These are phyloP conservation scores for Avahi laniger DNA, from an alignment of 2,797 vertebrate species.

Conservation along the genomic window DNA sequence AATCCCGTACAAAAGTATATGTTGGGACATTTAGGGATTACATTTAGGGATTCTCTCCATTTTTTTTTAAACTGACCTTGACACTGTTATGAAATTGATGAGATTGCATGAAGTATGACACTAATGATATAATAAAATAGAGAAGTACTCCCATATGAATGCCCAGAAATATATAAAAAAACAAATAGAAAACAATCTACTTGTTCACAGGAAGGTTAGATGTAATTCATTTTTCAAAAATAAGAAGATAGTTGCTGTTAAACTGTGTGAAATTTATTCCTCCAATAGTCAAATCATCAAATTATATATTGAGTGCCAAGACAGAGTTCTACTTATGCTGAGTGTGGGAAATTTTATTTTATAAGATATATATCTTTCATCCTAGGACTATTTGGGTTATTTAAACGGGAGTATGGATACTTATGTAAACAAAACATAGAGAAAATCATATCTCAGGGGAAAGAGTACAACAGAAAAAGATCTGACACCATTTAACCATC, in stretches of 20 bases:
- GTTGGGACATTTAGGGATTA: background rate
- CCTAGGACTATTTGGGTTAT: background rate
- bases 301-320: background rate
- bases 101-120: background rate
- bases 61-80: background rate
- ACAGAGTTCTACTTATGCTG: background rate
- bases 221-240: constrained; percentile 7
- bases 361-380: background rate
- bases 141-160: background rate
- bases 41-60: background rate
- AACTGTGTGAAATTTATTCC: background rate
- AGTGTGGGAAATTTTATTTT: background rate
- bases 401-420: background rate
- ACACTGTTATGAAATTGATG: background rate
- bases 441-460: background rate
- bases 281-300: background rate
- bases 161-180: background rate
- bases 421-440: background rate
- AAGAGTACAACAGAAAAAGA: background rate
- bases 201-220: background rate
- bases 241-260: background rate
- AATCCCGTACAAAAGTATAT: background rate
- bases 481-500: background rate
- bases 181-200: background rate
- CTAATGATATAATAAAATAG: background rate